These are phyloP conservation scores for Clitarchus hookeri DNA, from an alignment of 2,888 invertebrate species.

Conservation along the genomic window DNA sequence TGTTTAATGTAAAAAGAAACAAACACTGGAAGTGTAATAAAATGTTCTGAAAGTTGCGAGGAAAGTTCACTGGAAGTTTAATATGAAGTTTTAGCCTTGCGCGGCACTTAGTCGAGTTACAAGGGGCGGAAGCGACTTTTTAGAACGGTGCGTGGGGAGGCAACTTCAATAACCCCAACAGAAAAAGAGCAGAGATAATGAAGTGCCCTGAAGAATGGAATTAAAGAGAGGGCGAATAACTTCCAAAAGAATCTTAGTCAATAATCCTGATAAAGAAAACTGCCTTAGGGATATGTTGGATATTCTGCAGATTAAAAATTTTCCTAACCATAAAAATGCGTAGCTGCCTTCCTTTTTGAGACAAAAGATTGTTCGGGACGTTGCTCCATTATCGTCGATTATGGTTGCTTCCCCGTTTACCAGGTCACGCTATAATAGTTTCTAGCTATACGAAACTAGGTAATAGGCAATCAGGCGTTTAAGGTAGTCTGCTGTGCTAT, in stretches of 20 bases:
- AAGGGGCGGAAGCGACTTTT: not conserved
- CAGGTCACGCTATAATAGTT: too few species aligned
- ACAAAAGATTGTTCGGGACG: too few species aligned
- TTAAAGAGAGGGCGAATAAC: conserved; percentile 7
- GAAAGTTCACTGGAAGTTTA: not conserved
- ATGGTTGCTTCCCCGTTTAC: too few species aligned
- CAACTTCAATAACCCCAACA: not conserved
- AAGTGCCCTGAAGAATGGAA: not conserved
- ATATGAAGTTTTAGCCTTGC: not conserved
- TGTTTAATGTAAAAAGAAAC: not conserved
- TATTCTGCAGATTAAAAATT: not conserved
- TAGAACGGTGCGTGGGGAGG: not conserved
- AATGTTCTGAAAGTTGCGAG: not conserved
- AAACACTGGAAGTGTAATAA: not conserved
- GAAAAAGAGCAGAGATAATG: not conserved
- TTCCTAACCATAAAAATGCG: not conserved
- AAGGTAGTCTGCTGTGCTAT: too few species aligned
- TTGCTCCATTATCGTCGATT: too few species aligned
- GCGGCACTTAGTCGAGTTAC: not conserved
- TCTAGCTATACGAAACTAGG: too few species aligned
- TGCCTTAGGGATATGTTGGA: not conserved
- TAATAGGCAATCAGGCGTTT: too few species aligned
- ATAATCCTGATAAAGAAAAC: not conserved
- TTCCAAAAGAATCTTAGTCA: not conserved
- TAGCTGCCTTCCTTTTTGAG: too few species aligned